Conservation (phyloP, 1,140 invertebrate genomes). For the Phocides pigmalion region DNA sequence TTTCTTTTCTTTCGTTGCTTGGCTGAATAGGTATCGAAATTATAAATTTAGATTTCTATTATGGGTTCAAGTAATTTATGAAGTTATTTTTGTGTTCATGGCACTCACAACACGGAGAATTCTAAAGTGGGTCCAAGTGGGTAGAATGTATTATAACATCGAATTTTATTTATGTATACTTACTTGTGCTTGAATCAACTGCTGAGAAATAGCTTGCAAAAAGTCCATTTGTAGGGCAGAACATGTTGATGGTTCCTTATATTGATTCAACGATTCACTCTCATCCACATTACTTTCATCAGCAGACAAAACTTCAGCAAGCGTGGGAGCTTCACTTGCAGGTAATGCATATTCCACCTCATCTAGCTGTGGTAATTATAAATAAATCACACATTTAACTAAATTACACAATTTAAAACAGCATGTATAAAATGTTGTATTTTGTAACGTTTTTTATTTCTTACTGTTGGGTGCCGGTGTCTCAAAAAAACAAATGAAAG, state of each 20-base stretch:
- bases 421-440: constrained; percentile 6
- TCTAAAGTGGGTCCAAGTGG: too few species aligned
- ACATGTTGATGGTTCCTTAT: constrained; percentile 62
- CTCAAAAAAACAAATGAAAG: too few species aligned
- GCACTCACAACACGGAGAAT: too few species aligned
- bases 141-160: too few species aligned
- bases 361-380: constrained; percentile 77
- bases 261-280: constrained; percentile 39
- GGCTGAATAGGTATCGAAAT: too few species aligned
- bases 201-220: constrained; percentile 74
- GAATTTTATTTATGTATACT: constrained; percentile 10
- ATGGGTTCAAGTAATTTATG: too few species aligned
- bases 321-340: constrained; percentile 69
- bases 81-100: too few species aligned
- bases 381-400: too few species aligned
- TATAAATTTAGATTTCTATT: too few species aligned
- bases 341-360: constrained; percentile 78
- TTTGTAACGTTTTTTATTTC: too few species aligned
- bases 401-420: constrained; percentile 17
- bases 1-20: too few species aligned
- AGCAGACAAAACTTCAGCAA: constrained; percentile 67
- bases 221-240: constrained; percentile 75
- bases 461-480: too few species aligned
- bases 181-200: constrained; percentile 71
- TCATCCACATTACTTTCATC: constrained; percentile 50